A percentile compares a stretch with the other conserved stretches of the same genome.
Conservation (phyloP, 2,113 vertebrate genomes). For the Hippocampus guttulatus region DNA sequence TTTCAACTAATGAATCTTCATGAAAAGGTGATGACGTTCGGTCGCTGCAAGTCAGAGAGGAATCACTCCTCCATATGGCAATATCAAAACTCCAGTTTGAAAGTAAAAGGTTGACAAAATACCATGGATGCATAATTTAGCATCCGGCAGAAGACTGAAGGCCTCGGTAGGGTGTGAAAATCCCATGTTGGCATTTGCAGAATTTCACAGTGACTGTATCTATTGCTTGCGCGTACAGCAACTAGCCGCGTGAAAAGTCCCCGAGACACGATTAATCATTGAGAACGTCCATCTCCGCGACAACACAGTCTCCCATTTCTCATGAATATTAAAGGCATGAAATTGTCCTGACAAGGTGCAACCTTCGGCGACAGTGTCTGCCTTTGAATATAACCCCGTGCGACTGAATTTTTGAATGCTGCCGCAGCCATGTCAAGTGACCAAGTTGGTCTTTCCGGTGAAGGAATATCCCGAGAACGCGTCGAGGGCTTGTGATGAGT, state of each 20-base stretch:
- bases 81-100: slow-evolving; percentile 46
- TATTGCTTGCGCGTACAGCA: slow-evolving; percentile 16
- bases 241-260: slow-evolving; percentile 17
- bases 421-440: slow-evolving; percentile 39
- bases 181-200: slow-evolving; percentile 8
- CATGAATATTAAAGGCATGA: slow-evolving; percentile 62
- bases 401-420: slow-evolving; percentile 65
- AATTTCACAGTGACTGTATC: slow-evolving; percentile 12
- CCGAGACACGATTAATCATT: slow-evolving; percentile 58
- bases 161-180: slow-evolving; percentile 11
- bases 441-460: slow-evolving; percentile 7
- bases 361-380: slow-evolving; percentile 49
- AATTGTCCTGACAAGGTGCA: slow-evolving; percentile 55
- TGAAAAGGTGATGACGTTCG: slow-evolving; percentile 3
- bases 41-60: slow-evolving; percentile 4
- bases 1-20: slow-evolving; percentile 14
- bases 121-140: slow-evolving; percentile 51
- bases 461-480: slow-evolving; percentile 8
- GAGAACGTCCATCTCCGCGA: slow-evolving; percentile 40
- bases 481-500: background rate
- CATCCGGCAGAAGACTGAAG: slow-evolving; percentile 17
- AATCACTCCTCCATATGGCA: slow-evolving; percentile 31
- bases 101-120: slow-evolving; percentile 50
- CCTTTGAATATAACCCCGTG: slow-evolving; percentile 26
- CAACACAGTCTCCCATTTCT: slow-evolving; percentile 57